Evolutionary conservation across 2,888 invertebrate species (phyloP).

Genomic region (Monoplex corrugatus): DNA sequence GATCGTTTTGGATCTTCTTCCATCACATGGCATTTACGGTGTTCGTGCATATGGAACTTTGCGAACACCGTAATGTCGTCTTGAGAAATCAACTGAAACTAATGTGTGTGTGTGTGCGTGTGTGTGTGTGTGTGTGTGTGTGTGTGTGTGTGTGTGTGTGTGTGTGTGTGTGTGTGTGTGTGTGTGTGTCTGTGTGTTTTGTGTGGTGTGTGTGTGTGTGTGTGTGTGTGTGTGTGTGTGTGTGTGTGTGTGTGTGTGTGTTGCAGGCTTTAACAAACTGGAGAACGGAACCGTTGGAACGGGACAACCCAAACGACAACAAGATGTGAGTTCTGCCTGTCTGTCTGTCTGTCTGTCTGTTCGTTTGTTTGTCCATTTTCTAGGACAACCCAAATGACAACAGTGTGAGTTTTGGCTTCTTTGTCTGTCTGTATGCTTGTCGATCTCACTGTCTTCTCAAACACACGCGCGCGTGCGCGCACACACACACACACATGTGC

Average conservation of each 20-base stretch:
- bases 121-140: background rate
- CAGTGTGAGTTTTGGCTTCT: background rate
- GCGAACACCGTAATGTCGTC: too few relatives aligned
- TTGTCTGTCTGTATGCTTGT: background rate
- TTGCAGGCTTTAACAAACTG: too few relatives aligned
- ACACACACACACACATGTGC: too few relatives aligned
- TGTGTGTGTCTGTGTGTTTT: constrained; percentile 1
- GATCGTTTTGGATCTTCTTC: too few relatives aligned
- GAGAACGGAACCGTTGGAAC: too few relatives aligned
- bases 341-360: background rate
- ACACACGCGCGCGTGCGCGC: background rate
- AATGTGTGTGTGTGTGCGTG: too few relatives aligned
- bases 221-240: background rate
- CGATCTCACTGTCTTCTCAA: too few relatives aligned
- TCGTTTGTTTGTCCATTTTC: background rate
- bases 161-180: constrained; percentile 29
- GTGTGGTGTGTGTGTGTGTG: background rate
- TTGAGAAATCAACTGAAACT: too few relatives aligned
- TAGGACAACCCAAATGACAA: too few relatives aligned
- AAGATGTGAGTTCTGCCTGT: constrained; percentile 34
- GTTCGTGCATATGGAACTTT: too few relatives aligned
- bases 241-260: background rate
- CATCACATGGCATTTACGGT: too few relatives aligned
- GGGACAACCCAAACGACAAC: too few relatives aligned
- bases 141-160: background rate